Conservation (phyloP, 2,797 vertebrate species). For the Mormyrops attenuatus region DNA sequence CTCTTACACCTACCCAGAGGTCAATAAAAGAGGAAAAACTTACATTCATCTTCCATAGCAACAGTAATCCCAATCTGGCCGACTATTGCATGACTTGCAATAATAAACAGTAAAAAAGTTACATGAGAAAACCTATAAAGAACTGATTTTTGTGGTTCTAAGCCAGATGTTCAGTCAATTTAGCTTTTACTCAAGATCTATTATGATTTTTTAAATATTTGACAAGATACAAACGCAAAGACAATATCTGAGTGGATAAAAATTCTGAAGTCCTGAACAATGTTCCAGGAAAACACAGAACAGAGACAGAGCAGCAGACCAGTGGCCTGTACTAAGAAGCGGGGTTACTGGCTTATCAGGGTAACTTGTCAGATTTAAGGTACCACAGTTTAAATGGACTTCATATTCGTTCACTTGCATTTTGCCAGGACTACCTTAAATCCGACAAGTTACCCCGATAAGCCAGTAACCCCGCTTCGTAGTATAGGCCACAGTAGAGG, state of each 20-base stretch:
- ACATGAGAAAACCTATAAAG: neutral
- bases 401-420: too few species aligned
- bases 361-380: too few species aligned
- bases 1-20: neutral
- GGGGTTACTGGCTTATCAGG: too few species aligned
- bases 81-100: conserved; percentile 27
- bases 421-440: too few species aligned
- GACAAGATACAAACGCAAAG: neutral
- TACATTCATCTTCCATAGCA: conserved; percentile 19
- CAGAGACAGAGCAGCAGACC: neutral
- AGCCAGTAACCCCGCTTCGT: too few species aligned
- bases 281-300: neutral
- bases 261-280: neutral
- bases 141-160: neutral
- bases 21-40: conserved; percentile 19
- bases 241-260: neutral
- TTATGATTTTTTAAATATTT: neutral
- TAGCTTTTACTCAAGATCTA: neutral
- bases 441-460: too few species aligned
- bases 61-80: conserved; percentile 24
- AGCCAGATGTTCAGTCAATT: neutral
- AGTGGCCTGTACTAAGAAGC: too few species aligned
- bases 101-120: conserved; percentile 4
- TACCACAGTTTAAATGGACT: too few species aligned
- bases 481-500: neutral